Evolutionary conservation across 1,140 invertebrate species (phyloP), one percentile per base, ranked within the genome.

Genomic region (Tribolium madens): DNA sequence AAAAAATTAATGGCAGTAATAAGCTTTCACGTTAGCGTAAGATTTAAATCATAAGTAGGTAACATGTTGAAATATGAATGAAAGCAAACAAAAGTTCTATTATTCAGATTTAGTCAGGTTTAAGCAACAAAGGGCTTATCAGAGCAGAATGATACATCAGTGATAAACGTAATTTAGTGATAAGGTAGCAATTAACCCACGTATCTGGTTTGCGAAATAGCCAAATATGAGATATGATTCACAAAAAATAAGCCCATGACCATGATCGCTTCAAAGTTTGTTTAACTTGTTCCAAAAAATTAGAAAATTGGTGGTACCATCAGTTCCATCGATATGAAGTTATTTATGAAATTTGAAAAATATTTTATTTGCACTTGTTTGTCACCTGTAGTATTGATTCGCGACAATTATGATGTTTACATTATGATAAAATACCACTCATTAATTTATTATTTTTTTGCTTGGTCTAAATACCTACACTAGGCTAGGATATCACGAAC

Each of bases 11-110:
- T n/a, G 3, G 50, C 21, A 26, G 21, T 26, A 26, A 26, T 26
- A 60, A 15, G 53, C 57, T 64, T 64, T 64, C 57, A 64, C 57
- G 12, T 3, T 31, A 64, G 21, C 31, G 57, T 31, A 64, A 64
- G 21, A 31, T 64, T 33, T 64, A 2, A 26, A 57, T 57, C 52
- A 26, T 17, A 64, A 9, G 3, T 31, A 33, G 17, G 17, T 21
- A 60, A 26, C n/a, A 42, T 42, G 36, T 42, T 42, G 36, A 42
- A 42, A 42, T 42, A 42, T 42, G 36, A 10, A 12, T 64, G 26
- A 57, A 57, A 18, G 52, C 14, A 21, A 57, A 57, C n/a, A 15
- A 9, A 57, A 21, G 15, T 15, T 50, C 15, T 50, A 15, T 15
- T 50, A 50, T 50, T 50, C 15, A 50, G 7, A 14, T 50, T 14